phyloP scores from a whole-genome alignment of 2,113 vertebrate genomes.

The Eublepharis macularius region DNA sequence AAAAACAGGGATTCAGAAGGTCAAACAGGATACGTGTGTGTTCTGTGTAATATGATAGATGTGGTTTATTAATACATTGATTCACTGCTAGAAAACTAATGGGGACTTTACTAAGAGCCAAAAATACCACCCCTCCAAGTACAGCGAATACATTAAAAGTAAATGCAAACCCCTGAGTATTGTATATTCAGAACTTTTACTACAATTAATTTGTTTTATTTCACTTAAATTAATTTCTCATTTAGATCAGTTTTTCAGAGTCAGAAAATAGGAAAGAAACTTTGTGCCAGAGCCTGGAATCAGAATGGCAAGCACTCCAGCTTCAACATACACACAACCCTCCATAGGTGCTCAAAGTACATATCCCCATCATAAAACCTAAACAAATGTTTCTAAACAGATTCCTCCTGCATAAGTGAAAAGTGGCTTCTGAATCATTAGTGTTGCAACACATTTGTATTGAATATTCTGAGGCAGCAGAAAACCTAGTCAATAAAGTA shows the following conservation, averaged over 20 bases:
- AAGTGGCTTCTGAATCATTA: neutral
- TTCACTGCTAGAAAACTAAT: neutral
- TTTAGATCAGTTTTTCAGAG: constrained; percentile 18
- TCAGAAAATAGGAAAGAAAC: neutral
- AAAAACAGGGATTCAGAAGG: neutral
- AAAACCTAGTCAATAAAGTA: neutral
- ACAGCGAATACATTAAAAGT: constrained; percentile 9
- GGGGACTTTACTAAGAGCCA: neutral
- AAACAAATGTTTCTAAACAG: neutral
- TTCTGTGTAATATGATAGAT: neutral
- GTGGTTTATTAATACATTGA: constrained; percentile 21
- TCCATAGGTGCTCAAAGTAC: neutral
- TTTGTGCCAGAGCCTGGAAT: neutral
- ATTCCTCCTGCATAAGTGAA: neutral
- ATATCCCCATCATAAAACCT: neutral
- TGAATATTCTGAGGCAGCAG: constrained; percentile 1
- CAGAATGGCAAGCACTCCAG: neutral
- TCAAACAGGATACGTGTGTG: neutral
- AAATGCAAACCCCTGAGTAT: neutral
- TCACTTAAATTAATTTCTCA: neutral
- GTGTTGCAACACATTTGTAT: neutral
- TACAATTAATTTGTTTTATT: neutral
- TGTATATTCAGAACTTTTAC: neutral
- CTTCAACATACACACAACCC: neutral
- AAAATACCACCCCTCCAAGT: neutral